phyloP scores from a whole-genome alignment of 2,797 vertebrate species.

The Centroberyx gerrardi region DNA sequence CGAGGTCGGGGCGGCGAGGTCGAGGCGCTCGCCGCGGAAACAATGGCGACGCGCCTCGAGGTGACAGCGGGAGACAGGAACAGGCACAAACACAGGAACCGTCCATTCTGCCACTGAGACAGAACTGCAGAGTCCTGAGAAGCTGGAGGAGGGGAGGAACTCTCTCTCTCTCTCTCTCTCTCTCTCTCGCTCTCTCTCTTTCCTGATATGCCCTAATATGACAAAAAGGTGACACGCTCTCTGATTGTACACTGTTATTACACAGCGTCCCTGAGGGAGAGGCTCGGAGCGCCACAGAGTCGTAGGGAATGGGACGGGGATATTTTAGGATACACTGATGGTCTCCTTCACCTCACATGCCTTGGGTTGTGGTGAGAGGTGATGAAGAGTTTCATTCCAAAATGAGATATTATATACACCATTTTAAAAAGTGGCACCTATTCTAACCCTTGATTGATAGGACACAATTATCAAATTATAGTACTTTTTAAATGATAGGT shows the following conservation, averaged over 20 bases:
- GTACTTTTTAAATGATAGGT: neutral
- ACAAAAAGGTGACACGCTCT: conserved; percentile 71
- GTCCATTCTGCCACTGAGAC: conserved; percentile 81
- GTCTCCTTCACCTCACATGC: conserved; percentile 27
- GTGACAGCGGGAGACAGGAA: conserved; percentile 91
- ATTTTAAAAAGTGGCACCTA: too few relatives aligned
- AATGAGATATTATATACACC: too few relatives aligned
- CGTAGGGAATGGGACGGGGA: conserved; percentile 55
- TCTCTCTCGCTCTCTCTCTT: conserved; percentile 39
- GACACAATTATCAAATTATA: too few relatives aligned
- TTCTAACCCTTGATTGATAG: too few relatives aligned
- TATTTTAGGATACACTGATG: conserved; percentile 74
- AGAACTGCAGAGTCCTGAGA: conserved; percentile 74
- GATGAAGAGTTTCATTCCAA: too few relatives aligned
- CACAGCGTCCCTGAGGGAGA: conserved; percentile 66
- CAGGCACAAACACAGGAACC: conserved; percentile 89
- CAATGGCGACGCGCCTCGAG: conserved; percentile 85
- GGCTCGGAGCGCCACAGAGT: conserved; percentile 71
- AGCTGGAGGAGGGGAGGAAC: conserved; percentile 72
- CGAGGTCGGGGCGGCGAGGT: conserved; percentile 57
- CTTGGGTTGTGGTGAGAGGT: conserved; percentile 3
- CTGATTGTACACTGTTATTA: conserved; percentile 71
- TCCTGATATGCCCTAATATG: conserved; percentile 71
- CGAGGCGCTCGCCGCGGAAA: conserved; percentile 78
- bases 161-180: conserved; percentile 48